Base-by-base conservation (phyloP, 1,140 invertebrate species). In the Lerema accius region DNA sequence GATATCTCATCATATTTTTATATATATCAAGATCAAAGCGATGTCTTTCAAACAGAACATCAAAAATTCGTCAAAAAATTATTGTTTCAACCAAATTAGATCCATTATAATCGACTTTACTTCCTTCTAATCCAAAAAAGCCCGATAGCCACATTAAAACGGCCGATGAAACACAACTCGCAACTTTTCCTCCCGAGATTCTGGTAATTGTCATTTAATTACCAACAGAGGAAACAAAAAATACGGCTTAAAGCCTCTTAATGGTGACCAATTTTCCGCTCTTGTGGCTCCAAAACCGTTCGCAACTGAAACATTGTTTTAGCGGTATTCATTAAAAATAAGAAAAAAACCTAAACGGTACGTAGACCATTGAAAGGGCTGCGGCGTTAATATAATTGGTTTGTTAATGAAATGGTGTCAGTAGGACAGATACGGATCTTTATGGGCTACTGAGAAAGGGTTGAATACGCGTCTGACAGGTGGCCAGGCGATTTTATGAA, bases 141-240 rank as follows among this genome's bases (percentile, higher is more conserved):
- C 42, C 28, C 45, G 56, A 60, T 60, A 42, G 59, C 39, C 66
- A 72, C 69, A 43, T 61, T 48, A 67, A 72, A 72, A 73, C 63
- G 26, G 40, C 42, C 58, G 65, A 70, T 58, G 45, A 60, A 49
- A 60, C 39, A 64, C 62, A 63, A 55, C 50, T 13, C 51, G 19
- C 17, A 55, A 35, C 46, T 73, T 70, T 68, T 67, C 68, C 59
- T 59, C 67, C 71, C 63, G 64, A 67, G 69, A 83, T 72, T 78
- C 65, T 59, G 73, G 83, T 86, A 86, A 82, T 86, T 86, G 81
- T 86, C 78, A 78, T 86, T 86, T 84, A 86, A 86, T 86, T 86
- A 84, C 83, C 74, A 72, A 67, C 68, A 56, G 70, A 61, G 66
- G 63, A 49, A 65, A 68, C 63, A 75, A 78, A 80, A 83, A 85